Evolutionary conservation across 2,888 invertebrate genomes (phyloP).

Genomic region (Stenodera caucasica): DNA sequence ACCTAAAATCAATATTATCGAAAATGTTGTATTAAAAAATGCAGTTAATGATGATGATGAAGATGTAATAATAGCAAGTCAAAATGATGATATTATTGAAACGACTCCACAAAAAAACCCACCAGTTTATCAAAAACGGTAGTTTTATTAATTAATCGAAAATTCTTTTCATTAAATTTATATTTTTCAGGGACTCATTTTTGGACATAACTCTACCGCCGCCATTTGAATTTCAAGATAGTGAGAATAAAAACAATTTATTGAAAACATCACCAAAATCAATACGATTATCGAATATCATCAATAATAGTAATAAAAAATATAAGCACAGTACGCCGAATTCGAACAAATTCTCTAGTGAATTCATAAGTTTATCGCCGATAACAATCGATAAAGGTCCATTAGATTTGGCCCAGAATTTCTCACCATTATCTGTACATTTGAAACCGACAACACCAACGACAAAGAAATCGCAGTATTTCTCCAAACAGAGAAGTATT

Average conservation of each 20-base stretch:
- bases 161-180: no score
- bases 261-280: constrained; percentile 4
- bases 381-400: constrained; percentile 30
- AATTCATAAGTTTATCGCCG: constrained; percentile 14
- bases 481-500: constrained; percentile 50
- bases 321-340: not conserved
- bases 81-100: constrained; percentile 44
- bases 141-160: no score
- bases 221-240: constrained; percentile 36
- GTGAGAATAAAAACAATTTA: constrained; percentile 16
- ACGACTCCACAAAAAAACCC: constrained; percentile 42
- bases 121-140: constrained; percentile 8
- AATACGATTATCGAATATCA: not conserved
- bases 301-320: not conserved
- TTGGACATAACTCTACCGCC: constrained; percentile 34
- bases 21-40: constrained; percentile 19
- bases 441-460: constrained; percentile 25
- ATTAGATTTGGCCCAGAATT: constrained; percentile 35
- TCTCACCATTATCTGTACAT: constrained; percentile 38
- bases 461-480: constrained; percentile 8
- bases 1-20: constrained; percentile 23
- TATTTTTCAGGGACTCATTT: not conserved
- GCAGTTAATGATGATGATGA: constrained; percentile 22
- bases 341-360: not conserved
- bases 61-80: constrained; percentile 30